phyloP scores from a whole-genome alignment of 37 sponge, comb jelly and placozoan species.

The Aplysina aerophoba region DNA sequence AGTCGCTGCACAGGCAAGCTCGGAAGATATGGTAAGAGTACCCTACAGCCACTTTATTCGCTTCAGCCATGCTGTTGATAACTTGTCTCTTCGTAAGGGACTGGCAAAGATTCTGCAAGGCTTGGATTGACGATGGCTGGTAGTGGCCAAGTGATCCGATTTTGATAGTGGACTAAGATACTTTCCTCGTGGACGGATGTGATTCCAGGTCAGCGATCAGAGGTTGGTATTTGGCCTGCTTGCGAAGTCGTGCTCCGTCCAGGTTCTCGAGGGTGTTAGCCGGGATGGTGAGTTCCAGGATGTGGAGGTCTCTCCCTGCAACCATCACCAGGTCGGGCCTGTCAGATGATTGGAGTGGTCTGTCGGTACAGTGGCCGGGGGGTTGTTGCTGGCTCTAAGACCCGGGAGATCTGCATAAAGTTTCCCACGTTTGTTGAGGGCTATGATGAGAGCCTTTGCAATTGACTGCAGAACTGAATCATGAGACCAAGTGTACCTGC shows the following conservation, averaged over 20 bases:
- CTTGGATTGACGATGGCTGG: background rate
- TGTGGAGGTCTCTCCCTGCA: background rate
- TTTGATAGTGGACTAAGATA: background rate
- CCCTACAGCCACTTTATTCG: background rate
- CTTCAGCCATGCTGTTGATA: background rate
- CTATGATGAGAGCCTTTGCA: background rate
- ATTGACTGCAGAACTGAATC: background rate
- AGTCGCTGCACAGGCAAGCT: background rate
- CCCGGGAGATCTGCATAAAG: background rate
- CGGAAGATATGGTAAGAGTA: background rate
- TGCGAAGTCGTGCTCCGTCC: background rate
- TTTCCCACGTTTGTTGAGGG: background rate
- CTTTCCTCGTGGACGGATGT: background rate
- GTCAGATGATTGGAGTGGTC: background rate
- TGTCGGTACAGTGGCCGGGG: background rate
- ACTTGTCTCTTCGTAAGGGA: background rate
- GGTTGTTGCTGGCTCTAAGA: background rate
- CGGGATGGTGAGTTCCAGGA: background rate
- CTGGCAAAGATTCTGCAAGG: background rate
- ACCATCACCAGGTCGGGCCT: background rate
- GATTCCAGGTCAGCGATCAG: background rate
- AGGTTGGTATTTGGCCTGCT: background rate
- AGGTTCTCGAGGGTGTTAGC: background rate
- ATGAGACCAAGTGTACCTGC: background rate
- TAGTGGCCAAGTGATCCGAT: background rate